Conservation (phyloP, 2,113 vertebrate species). For the Podilymbus podiceps region DNA sequence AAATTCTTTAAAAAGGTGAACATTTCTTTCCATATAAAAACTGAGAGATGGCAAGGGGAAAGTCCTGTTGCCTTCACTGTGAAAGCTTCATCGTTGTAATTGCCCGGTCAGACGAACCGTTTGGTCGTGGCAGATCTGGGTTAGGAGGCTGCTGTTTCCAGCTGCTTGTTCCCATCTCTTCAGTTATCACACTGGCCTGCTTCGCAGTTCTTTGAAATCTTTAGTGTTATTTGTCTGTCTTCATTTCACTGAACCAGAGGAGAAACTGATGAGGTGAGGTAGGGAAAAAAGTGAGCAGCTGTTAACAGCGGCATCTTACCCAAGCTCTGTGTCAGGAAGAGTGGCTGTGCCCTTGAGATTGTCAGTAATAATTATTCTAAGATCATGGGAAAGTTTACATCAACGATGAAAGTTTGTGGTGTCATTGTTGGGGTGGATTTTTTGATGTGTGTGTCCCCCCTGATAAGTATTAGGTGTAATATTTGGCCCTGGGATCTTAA, state of each 20-base stretch:
- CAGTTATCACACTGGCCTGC: not conserved
- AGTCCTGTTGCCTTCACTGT: not conserved
- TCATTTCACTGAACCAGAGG: not conserved
- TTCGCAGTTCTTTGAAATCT: not conserved
- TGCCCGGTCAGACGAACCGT: not conserved
- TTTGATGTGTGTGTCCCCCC: no score
- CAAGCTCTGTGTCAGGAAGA: not conserved
- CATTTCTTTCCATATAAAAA: not conserved
- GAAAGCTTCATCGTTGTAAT: not conserved
- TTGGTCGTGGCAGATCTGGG: not conserved
- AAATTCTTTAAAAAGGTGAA: not conserved
- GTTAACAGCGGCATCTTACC: not conserved
- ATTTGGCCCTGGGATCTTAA: not conserved
- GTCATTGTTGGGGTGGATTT: not conserved
- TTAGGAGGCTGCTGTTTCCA: conserved; percentile 32
- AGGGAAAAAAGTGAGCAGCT: not conserved
- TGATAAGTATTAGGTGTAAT: not conserved
- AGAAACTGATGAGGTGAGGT: not conserved
- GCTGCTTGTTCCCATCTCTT: not conserved
- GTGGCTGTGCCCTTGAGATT: not conserved
- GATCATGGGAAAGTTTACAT: not conserved
- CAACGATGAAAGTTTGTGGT: not conserved
- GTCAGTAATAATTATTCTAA: not conserved
- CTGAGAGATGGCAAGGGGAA: not conserved
- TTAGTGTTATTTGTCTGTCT: not conserved